Percentiles rank a stretch among this genome's conserved stretches.
phyloP scores from a whole-genome alignment of 2,888 invertebrate genomes.

The Drosophila paramelanica region DNA sequence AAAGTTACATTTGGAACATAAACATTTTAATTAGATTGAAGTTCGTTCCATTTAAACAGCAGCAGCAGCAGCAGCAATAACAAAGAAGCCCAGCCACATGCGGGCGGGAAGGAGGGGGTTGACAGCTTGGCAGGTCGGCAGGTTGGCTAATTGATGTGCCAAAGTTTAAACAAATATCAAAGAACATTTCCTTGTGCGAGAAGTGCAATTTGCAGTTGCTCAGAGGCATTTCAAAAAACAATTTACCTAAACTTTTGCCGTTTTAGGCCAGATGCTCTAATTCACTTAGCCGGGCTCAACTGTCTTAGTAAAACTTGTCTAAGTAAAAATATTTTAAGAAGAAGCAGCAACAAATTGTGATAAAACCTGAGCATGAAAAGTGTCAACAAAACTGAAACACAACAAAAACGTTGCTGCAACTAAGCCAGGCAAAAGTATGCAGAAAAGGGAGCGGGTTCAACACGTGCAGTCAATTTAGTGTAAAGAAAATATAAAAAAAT shows the following conservation, averaged over 20 bases:
- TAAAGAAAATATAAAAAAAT: conserved; percentile 23
- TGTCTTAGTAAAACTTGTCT: conserved; percentile 48
- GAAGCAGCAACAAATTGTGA: conserved; percentile 51
- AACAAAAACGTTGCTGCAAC: conserved; percentile 26
- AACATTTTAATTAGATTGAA: conserved; percentile 51
- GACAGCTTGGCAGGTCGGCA: no score
- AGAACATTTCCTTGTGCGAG: conserved; percentile 12
- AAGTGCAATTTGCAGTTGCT: conserved; percentile 31
- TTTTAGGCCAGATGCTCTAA: conserved; percentile 57
- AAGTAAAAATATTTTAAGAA: conserved; percentile 50
- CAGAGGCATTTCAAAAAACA: conserved; percentile 54
- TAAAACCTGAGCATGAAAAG: conserved; percentile 49
- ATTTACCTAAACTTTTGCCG: conserved; percentile 60
- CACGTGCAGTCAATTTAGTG: conserved; percentile 58
- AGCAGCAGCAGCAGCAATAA: conserved; percentile 50
- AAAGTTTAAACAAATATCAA: conserved; percentile 48
- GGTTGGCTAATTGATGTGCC: conserved; percentile 53
- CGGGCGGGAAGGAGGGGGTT: not conserved
- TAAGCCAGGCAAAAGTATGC: conserved; percentile 4
- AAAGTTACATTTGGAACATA: conserved; percentile 22
- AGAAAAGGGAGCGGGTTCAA: conserved; percentile 3
- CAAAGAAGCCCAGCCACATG: conserved; percentile 15
- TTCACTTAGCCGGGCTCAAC: conserved; percentile 53
- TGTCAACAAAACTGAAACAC: conserved; percentile 61
- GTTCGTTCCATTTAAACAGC: conserved; percentile 40